Conservation (phyloP, 2,888 invertebrate species). For the Epinotia demarniana region DNA sequence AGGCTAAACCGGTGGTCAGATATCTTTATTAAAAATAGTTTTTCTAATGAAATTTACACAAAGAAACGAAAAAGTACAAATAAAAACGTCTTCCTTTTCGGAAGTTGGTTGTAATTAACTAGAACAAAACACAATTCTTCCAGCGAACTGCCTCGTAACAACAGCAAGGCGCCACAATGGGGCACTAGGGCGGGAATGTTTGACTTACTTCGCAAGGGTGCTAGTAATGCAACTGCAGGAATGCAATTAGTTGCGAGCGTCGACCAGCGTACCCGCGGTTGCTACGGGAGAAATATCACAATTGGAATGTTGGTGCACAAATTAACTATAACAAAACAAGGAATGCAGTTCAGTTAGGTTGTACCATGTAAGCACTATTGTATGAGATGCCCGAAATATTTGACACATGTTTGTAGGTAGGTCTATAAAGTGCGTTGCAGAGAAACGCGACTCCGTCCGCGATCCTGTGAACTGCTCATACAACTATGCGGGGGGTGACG, state of each 20-base stretch:
- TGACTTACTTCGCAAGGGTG: slow-evolving; percentile 23
- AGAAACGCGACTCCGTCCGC: no score
- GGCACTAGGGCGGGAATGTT: slow-evolving; percentile 22
- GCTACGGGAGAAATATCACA: slow-evolving; percentile 11
- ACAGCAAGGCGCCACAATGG: slow-evolving; percentile 8
- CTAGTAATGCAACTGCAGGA: slow-evolving; percentile 21
- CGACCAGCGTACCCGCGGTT: slow-evolving; percentile 9
- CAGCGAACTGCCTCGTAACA: background rate
- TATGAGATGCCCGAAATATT: background rate
- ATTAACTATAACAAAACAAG: slow-evolving; percentile 14
- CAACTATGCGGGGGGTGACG: no score
- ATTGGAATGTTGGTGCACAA: slow-evolving; percentile 13
- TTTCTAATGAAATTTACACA: no score
- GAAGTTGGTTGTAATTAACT: no score
- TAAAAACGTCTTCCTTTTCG: no score
- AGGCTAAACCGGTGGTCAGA: no score
- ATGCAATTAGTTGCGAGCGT: slow-evolving; percentile 24
- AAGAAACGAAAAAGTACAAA: no score
- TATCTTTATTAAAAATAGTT: no score
- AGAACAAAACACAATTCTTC: slow-evolving; percentile 1
- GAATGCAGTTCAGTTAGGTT: background rate
- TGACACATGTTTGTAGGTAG: no score
- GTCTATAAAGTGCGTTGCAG: no score
- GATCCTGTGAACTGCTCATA: no score
- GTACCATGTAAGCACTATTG: background rate